Evolutionary conservation across 2,797 vertebrate species (phyloP), one percentile per base, ranked within the genome.

Genomic region (Melanotaenia pygmaea): DNA sequence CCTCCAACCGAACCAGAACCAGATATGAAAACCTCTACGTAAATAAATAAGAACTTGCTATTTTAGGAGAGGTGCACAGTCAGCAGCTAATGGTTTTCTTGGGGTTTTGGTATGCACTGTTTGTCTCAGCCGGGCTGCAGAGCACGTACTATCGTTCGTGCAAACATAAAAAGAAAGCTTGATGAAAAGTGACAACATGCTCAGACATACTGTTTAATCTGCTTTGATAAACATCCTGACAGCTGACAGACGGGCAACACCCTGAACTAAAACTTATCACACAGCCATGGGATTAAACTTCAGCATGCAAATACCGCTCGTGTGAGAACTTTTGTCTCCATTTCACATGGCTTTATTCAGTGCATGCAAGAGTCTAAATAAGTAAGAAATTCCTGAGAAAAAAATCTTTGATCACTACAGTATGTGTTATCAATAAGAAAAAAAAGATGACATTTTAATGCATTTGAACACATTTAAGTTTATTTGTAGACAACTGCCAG

Each of bases 241-340:
- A 20, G 38, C 40, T 43, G 40, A 43, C 65, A 53, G 69, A 57
- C 59, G 40, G 77, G 59, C 76, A 73, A 79, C 77, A 77, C 71
- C 86, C 70, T 56, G 24, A 70, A 74, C n/a, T 40, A 70, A 59
- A 72, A 66, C n/a, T 34, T 65, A 34, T 6, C 57, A 35, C 28
- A 38, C 26, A 72, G 34, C n/a, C 34, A 20, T 14, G 32, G 6
- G 43, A 47, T 37, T 6, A 14, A 35, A 76, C 50, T 28, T 11
- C 57, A 67, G 20, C 59, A 43, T 10, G 11, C 26, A 7, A 32
- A 64, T 1, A 34, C 37, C 37, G 28, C 0, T 9, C 22, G 28
- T 50, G 12, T 53, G 61, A 63, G 20, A 61, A 58, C 9, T 3
- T 22, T 3, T 37, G 45, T 7, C 24, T 57, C 7, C 32, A 43